Percentiles rank a stretch among this genome's conserved stretches.
These are phyloP conservation scores for Adela reaumurella DNA, from an alignment of 2,888 invertebrate species.

Conservation along the genomic window DNA sequence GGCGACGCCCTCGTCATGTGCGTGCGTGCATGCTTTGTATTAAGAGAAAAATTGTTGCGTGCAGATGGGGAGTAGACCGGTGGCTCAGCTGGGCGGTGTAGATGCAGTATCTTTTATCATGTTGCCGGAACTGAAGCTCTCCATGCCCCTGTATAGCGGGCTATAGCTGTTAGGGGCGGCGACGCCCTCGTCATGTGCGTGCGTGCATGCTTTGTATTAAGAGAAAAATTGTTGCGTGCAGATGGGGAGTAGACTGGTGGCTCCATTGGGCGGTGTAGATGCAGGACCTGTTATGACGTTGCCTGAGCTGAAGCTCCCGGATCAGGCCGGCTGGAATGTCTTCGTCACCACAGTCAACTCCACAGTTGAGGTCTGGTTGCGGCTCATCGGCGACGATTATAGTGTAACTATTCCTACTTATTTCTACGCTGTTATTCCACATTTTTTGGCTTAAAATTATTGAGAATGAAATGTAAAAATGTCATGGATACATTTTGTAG, in stretches of 20 bases:
- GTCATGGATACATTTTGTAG: too few relatives aligned
- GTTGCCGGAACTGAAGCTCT: constrained; percentile 39
- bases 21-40: background rate
- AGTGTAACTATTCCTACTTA: constrained; percentile 40
- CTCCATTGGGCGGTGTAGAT: constrained; percentile 11
- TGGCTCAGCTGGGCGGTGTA: background rate
- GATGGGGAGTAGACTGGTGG: background rate
- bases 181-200: background rate
- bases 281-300: constrained; percentile 41
- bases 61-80: background rate
- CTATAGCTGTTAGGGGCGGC: background rate
- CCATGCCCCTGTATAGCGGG: too few relatives aligned
- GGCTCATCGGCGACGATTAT: constrained; percentile 62
- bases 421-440: too few relatives aligned
- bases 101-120: constrained; percentile 39
- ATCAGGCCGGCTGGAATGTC: constrained; percentile 55
- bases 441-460: too few relatives aligned
- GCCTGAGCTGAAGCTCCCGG: constrained; percentile 41
- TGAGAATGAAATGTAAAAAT: too few relatives aligned
- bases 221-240: background rate
- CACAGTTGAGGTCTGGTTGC: constrained; percentile 63
- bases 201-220: background rate
- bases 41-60: background rate
- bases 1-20: background rate
- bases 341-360: constrained; percentile 60